phyloP scores from a whole-genome alignment of 2,888 invertebrate genomes.

The Agrenia bidenticulata region DNA sequence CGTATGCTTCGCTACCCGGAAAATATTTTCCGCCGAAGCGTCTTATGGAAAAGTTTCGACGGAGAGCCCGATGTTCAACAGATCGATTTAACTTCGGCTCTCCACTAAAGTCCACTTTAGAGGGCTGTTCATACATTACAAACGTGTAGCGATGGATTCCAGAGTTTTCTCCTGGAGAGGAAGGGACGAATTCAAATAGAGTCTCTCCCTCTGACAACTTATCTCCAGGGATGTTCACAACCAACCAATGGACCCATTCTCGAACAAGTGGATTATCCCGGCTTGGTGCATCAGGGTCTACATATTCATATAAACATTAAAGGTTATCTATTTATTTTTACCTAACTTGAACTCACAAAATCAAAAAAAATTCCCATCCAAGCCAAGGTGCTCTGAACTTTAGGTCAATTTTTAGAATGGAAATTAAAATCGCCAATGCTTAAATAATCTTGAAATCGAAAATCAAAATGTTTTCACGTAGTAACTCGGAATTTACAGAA shows the following conservation, averaged over 20 bases:
- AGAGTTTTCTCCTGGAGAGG: conserved; percentile 57
- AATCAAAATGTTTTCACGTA: too few relatives aligned
- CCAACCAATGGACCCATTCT: conserved; percentile 62
- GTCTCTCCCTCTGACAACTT: conserved; percentile 56
- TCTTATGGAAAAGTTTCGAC: conserved; percentile 44
- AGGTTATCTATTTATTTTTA: background rate
- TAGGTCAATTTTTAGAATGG: too few relatives aligned
- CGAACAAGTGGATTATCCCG: conserved; percentile 58
- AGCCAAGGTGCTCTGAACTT: too few relatives aligned
- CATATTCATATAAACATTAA: background rate
- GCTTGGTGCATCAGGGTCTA: conserved; percentile 62
- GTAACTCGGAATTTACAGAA: too few relatives aligned
- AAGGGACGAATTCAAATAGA: conserved; percentile 58
- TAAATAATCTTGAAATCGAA: too few relatives aligned
- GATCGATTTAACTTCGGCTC: conserved; percentile 24
- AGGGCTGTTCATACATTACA: conserved; percentile 37
- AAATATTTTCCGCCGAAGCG: conserved; percentile 56
- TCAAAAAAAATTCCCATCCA: too few relatives aligned
- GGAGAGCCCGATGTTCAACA: conserved; percentile 25
- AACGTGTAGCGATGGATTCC: conserved; percentile 40
- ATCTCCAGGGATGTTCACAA: conserved; percentile 59
- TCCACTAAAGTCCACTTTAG: conserved; percentile 11
- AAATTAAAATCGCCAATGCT: too few relatives aligned
- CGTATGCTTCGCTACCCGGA: conserved; percentile 55
- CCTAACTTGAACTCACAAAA: background rate